Evolutionary conservation across 2,888 invertebrate genomes (phyloP), one percentile per base, ranked within the genome.

Genomic region (Sphecodes monilicornis): DNA sequence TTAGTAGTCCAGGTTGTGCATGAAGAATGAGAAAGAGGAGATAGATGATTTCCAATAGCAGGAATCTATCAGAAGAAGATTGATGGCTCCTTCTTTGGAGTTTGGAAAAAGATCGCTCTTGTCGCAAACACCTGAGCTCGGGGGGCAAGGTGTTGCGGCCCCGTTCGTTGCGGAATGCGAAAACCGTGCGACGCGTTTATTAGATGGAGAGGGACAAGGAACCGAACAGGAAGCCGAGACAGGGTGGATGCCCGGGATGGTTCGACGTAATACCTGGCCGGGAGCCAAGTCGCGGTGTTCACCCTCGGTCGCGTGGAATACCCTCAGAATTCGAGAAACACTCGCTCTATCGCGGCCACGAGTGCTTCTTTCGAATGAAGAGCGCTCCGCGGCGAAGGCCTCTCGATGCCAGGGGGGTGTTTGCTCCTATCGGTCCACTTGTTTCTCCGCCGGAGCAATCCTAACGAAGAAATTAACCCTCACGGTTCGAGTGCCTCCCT

Each of bases 211-310:
- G 39, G 64, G 78, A 32, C 69, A 72, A 68, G 73, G 46, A 76
- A 80, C 66, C 69, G 54, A 11, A 18, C 29, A 29, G 29, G 54
- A 64, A 50, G 60, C 29, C 26, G 11, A 29, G 29, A 78, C 46
- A 72, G 86, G 79, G 79, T 82, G 79, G 75, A 87, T 85, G 87
- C 80, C 70, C 77, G 80, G 82, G 82, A 88, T 85, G 78, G 82
- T 80, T 87, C 50, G 86, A 86, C 87, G 86, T 88, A 89, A 90
- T 88, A 89, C 73, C 80, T 90, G 90, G 90, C 88, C 18, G 26
- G 46, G 10, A 41, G 89, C 90, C 90, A 90, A 84, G 81, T 74
- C 83, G 78, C 86, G 75, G 80, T 80, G 84, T 87, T 90, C 86
- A 84, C 84, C 86, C 85, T 86, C 66, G 75, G 81, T 83, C 87